A percentile compares a stretch with the other conserved stretches of the same genome.
Evolutionary conservation across 2,888 invertebrate species (phyloP).

Genomic region (Sussaba pulchella): DNA sequence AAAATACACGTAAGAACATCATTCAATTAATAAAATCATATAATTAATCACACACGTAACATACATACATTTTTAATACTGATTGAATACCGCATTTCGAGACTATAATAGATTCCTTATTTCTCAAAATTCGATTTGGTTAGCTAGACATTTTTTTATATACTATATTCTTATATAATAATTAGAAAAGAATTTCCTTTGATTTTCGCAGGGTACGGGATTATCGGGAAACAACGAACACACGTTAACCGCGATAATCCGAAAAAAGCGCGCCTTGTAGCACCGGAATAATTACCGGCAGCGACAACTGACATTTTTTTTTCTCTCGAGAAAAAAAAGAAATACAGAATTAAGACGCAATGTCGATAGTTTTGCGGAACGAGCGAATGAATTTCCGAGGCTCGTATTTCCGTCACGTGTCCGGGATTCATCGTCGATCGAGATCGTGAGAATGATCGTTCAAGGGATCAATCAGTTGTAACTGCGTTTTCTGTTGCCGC

Average conservation of each 20-base stretch:
- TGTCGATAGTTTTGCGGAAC: no score
- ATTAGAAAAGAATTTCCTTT: no score
- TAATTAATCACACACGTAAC: conserved; percentile 35
- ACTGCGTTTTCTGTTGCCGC: conserved; percentile 78
- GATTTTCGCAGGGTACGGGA: conserved; percentile 43
- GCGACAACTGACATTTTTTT: background rate
- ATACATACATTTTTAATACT: conserved; percentile 57
- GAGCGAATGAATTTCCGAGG: no score
- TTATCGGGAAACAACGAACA: conserved; percentile 39
- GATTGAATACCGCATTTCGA: conserved; percentile 36
- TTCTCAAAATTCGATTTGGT: conserved; percentile 50
- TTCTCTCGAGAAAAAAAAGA: background rate
- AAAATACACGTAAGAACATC: background rate
- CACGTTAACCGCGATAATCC: conserved; percentile 60
- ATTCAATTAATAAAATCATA: conserved; percentile 17
- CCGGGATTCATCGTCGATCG: no score
- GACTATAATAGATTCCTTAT: conserved; percentile 17
- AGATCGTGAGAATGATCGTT: background rate
- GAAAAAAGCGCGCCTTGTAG: conserved; percentile 52
- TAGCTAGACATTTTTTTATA: background rate
- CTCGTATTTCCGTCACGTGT: no score
- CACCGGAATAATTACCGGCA: background rate
- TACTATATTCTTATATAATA: no score
- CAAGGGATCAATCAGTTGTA: conserved; percentile 40
- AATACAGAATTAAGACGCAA: no score